Evolutionary conservation across 2,888 invertebrate genomes (phyloP), one percentile per base, ranked within the genome.

Genomic region (Gnatocerus cornutus): DNA sequence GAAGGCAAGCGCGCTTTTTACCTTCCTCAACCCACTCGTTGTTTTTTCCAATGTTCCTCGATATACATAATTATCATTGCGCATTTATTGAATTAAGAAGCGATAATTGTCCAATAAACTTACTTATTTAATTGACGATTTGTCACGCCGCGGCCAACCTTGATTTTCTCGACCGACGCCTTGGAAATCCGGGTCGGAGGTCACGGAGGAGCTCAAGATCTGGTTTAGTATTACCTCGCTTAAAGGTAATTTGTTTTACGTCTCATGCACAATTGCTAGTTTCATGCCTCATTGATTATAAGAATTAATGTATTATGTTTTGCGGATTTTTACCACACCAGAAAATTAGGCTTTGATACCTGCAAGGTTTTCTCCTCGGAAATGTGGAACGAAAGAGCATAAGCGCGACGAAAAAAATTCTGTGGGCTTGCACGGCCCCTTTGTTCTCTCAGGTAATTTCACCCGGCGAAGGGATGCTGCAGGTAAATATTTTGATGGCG

Each of bases 1-100:
- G 77, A 75, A 74, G 74, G 75, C 72, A 73, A 69, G 37, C 59
- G 64, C 50, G 68, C 69, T 74, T 71, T 71, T 73, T 69, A 59
- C 64, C 48, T 61, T 63, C 50, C 27, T 41, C 48, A 12, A 41
- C 63, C 63, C 63, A 63, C 63, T 63, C 63, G n/a, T 5, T 13
- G 8, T 16, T 14, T 53, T 63, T 63, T 63, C 41, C 33, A 39
- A 29, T 37, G 16, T 46, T 59, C 43, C 21, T 45, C 61, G 50
- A 50, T 61, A 61, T 12, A 39, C 61, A 13, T 61, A 63, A 63
- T 63, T 52, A 53, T 63, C 45, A 63, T 63, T 65, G 65, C 27
- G 27, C 56, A 56, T 65, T 65, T 55, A 56, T 65, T 65, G 56
- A 56, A 55, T 65, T 56, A 64, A 56, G 56, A 55, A 65, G 46